Base-by-base conservation (phyloP, 2,797 vertebrate genomes). In the Gadopsis bispinosus region DNA sequence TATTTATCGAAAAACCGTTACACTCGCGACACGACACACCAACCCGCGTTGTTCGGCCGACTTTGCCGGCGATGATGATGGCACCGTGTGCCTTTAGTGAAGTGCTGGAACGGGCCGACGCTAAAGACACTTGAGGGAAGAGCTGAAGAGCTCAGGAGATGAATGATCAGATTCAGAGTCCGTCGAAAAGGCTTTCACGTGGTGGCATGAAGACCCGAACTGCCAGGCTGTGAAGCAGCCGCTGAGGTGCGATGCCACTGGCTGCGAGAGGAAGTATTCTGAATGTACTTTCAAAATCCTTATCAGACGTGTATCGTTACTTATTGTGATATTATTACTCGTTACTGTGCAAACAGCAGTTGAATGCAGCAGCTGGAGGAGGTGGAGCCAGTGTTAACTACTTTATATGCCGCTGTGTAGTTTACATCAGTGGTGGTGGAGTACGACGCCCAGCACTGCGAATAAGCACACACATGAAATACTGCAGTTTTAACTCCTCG, bases 1-100 rank as follows among this genome's bases (percentile, higher is more conserved):
- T 12, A 66, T 66, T 75, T 75, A 83, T 69, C 53, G 43, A 55
- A 69, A 69, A 80, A 68, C 41, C 37, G 35, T 56, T 14, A 72
- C 62, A 66, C 47, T 43, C 48, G 10, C 37, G 8, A 4, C 33
- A 11, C 37, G 67, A 72, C 58, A 37, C 37, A 5, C 5, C 7
- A 12, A 47, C 48, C 33, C 31, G 0, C 8, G 31, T 39, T 12
- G 20, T 19, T 43, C 5, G 5, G 54, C 47, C 53, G 29, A 59
- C 50, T 71, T n/a, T 20, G 41, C 26, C 26, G 26, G 2, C 26
- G 26, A 26, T 2, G 26, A 26, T 2, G 26, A 26, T 2, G 37
- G 56, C 45, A 33, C 45, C 5, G 14, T 47, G 37, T 8, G n/a
- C 35, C 10, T 58, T 61, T 61, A 29, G 37, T 55, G 29, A 53